Evolutionary conservation across 2,888 invertebrate genomes (phyloP), one percentile per base, ranked within the genome.

Genomic region (Lampropteryx suffumata): DNA sequence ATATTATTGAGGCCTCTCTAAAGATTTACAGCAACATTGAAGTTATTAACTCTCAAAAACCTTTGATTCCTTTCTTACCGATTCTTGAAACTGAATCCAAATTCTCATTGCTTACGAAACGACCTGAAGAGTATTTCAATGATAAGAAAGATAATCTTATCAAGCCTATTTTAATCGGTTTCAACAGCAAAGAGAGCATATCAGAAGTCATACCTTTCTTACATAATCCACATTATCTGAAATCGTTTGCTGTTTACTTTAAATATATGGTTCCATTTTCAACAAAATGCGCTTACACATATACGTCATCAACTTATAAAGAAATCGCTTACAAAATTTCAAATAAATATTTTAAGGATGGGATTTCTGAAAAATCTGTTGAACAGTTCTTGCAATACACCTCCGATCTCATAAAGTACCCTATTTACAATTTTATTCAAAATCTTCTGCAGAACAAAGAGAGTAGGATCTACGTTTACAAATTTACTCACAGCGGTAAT

Each of bases 131-230:
- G 7, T 65, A 75, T 41, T 65, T 67, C 28, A 55, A 57, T n/a
- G 56, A 51, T 5, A 27, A 50, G 5, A 45, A 55, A 40, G 52
- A 59, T 14, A 51, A 64, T 17, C 50, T 59, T 3, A 64, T 59
- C 27, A 79, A 85, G 50, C 85, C 90, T 8, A 73, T 90, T 30
- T 66, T 92, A 35, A 76, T 90, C n/a, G 92, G 92, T 29, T 91
- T 85, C 48, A 91, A 84, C 50, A 90, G 86, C 13, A 79, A 86
- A 68, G 92, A 91, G 68, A 82, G 84, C 61, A 83, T 90, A 56
- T 75, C 86, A n/a, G 87, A 89, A 74, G 68, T 76, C 1, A 79
- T 83, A 58, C 87, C 82, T 14, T 89, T 86, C 64, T 62, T 89
- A 57, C 82, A 80, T 11, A 82, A 86, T 47, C 70, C 82, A 7